phyloP scores from a whole-genome alignment of 2,888 invertebrate species.

The Pogonocherus hispidulus region DNA sequence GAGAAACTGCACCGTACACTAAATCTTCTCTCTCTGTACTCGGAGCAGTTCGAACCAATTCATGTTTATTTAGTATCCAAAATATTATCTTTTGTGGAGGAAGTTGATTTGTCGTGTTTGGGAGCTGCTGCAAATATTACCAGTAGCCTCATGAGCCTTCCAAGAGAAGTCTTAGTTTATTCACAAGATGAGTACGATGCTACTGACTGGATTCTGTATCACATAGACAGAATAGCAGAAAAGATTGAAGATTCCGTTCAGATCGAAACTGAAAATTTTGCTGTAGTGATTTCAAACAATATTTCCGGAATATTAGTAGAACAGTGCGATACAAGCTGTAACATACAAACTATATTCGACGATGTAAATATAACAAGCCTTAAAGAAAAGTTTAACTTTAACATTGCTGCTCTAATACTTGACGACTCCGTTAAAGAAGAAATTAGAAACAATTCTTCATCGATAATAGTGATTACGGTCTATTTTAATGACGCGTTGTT shows the following conservation, averaged over 20 bases:
- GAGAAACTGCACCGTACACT: background rate
- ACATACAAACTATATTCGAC: constrained; percentile 3
- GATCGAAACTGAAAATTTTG: constrained; percentile 67
- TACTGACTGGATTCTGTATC: constrained; percentile 48
- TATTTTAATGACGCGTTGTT: constrained; percentile 49
- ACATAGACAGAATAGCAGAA: constrained; percentile 45
- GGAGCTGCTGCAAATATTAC: constrained; percentile 67
- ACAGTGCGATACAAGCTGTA: constrained; percentile 61
- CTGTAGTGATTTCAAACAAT: constrained; percentile 70
- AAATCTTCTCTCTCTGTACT: background rate
- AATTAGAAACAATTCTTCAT: constrained; percentile 26
- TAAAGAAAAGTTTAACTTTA: too few species aligned
- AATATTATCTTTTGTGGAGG: constrained; percentile 40
- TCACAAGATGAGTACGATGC: constrained; percentile 47
- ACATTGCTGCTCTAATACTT: constrained; percentile 47
- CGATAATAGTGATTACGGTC: constrained; percentile 42
- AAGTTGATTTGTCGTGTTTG: constrained; percentile 50
- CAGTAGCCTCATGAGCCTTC: constrained; percentile 65
- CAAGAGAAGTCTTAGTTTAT: constrained; percentile 42
- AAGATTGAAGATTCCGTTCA: constrained; percentile 12
- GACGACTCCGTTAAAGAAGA: constrained; percentile 44
- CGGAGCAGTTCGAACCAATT: constrained; percentile 7
- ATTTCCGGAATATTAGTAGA: constrained; percentile 68
- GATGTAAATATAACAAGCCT: background rate
- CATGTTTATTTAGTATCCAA: constrained; percentile 50